Evolutionary conservation across 2,797 vertebrate genomes (phyloP).

Genomic region (Anableps anableps): DNA sequence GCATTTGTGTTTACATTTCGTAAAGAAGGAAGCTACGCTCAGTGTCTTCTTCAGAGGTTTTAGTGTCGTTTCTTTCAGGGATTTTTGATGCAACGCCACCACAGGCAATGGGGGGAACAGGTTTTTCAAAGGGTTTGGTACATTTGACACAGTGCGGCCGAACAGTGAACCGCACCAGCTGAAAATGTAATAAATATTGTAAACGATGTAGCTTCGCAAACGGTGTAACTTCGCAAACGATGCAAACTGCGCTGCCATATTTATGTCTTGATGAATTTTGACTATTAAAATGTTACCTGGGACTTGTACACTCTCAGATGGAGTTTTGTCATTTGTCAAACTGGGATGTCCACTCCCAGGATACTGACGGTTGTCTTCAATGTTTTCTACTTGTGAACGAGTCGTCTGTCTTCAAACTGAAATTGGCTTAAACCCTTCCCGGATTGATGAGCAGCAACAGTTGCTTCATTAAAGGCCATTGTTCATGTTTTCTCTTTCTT

Average conservation of each 20-base stretch:
- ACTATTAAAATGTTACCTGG: background rate
- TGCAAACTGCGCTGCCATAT: background rate
- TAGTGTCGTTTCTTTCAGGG: too few relatives aligned
- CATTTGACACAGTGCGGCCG: too few relatives aligned
- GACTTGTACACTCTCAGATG: background rate
- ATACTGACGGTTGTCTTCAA: background rate
- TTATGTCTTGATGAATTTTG: background rate
- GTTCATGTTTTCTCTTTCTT: background rate
- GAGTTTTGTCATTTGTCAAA: background rate
- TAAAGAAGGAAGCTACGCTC: too few relatives aligned
- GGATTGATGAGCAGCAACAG: background rate
- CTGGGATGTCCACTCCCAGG: background rate
- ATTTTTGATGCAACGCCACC: too few relatives aligned
- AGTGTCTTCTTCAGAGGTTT: too few relatives aligned
- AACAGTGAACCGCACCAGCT: too few relatives aligned
- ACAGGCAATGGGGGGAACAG: too few relatives aligned
- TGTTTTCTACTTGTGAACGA: background rate
- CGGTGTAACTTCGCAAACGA: background rate
- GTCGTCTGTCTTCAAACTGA: background rate
- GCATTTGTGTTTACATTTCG: too few relatives aligned
- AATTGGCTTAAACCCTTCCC: background rate
- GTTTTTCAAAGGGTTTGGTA: too few relatives aligned
- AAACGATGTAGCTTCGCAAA: too few relatives aligned
- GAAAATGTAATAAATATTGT: too few relatives aligned
- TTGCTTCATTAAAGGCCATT: background rate